Base-by-base conservation (phyloP, 2,113 vertebrate species). In the Rousettus leschenaultii region DNA sequence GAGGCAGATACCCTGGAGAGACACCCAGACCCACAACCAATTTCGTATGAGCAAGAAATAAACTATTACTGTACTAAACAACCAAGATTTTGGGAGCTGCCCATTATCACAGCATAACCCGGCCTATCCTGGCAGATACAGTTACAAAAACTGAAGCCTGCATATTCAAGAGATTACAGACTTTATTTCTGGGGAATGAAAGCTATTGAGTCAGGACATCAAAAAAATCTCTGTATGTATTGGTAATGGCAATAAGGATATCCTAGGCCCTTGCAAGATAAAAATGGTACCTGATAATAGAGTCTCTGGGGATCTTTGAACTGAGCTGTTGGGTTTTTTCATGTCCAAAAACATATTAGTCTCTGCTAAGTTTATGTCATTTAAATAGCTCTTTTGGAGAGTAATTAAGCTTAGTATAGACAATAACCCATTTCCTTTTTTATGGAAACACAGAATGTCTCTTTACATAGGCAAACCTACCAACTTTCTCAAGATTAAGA, bases 1-100 rank as follows among this genome's bases (percentile, higher is more conserved):
- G 13, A 45, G 19, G 21, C 53, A 59, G 26, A 61, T 18, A 24
- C 21, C 57, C 30, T 79, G 19, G 48, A 94, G 40, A 83, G 38
- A 35, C 38, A 94, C 7, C 45, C 83, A 70, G 66, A 92, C 21
- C 26, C 63, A 86, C 43, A 38, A 48, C 15, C 74, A 82, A 86
- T 73, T 94, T 78, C 85, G 24, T 86, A 38, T 73, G 74, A 78
- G 59, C 53, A 91, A 78, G 26, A 85, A 93, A 88, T 93, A 94
- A 75, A 91, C 30, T 30, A 71, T 80, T 33, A 35, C 80, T 86
- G 35, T 86, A 70, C 45, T 65, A 73, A 92, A 51, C 65, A 77
- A 91, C 71, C 26, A 91, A 66, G 33, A 78, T 77, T 79, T 94
- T 94, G 57, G 59, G 65, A 93, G 35, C 85, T 74, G 7, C 45